These are phyloP conservation scores for Drosophila nr. fundita DNA, from an alignment of 2,888 invertebrate species.

Conservation along the genomic window DNA sequence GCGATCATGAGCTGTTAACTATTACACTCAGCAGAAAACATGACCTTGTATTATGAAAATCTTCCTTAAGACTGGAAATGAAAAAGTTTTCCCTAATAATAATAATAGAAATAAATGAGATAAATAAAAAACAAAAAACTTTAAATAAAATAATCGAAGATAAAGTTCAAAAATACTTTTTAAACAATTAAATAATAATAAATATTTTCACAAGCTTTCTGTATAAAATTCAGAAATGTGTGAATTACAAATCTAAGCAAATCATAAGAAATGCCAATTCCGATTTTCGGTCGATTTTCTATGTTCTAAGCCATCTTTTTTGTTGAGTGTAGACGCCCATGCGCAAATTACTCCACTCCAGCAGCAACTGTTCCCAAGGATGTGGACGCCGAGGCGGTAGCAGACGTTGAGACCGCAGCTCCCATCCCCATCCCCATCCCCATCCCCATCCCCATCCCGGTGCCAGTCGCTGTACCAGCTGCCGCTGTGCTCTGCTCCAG, in stretches of 20 bases:
- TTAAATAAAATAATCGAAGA: neutral
- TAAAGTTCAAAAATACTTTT: neutral
- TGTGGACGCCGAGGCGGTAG: conserved; percentile 27
- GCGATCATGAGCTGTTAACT: conserved; percentile 14
- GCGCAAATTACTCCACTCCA: conserved; percentile 7
- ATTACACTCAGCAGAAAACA: neutral
- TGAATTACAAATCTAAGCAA: too few relatives aligned
- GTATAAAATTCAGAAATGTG: neutral
- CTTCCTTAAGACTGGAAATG: rapidly evolving
- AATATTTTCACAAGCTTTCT: neutral
- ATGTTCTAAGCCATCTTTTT: neutral
- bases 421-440: conserved; percentile 14
- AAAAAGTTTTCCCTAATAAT: neutral
- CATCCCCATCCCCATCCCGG: neutral
- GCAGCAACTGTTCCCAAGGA: conserved; percentile 12
- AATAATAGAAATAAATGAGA: neutral
- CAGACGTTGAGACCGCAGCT: conserved; percentile 11
- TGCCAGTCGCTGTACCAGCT: conserved; percentile 3
- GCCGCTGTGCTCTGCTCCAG: conserved; percentile 52
- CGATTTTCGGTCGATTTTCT: neutral
- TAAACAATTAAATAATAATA: neutral
- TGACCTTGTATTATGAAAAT: neutral
- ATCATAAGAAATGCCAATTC: neutral
- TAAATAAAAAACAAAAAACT: neutral
- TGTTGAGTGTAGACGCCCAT: conserved; percentile 3